Evolutionary conservation across 1,140 invertebrate genomes (phyloP), one percentile per base, ranked within the genome.

Genomic region (Plutomurus gul): DNA sequence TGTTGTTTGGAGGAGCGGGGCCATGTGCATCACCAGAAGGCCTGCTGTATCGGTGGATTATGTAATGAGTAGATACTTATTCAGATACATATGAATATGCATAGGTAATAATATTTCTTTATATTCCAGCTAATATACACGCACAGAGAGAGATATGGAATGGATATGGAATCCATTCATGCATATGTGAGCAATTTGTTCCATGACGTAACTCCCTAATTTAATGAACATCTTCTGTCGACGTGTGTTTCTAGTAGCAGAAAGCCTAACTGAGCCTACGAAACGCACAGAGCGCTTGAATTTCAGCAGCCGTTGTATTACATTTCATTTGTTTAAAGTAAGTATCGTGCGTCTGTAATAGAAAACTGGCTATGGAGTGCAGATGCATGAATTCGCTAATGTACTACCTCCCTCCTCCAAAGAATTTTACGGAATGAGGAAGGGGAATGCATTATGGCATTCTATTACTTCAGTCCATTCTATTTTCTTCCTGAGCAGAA

Each of bases 401-500:
- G n/a, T n/a, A n/a, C n/a, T n/a, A n/a, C n/a, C n/a, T n/a, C n/a
- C n/a, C n/a, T n/a, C n/a, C n/a, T n/a, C n/a, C n/a, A n/a, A n/a
- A n/a, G n/a, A n/a, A n/a, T n/a, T n/a, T n/a, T n/a, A n/a, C n/a
- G n/a, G n/a, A n/a, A n/a, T n/a, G n/a, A n/a, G n/a, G n/a, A n/a
- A n/a, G n/a, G n/a, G n/a, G n/a, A n/a, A n/a, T n/a, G n/a, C n/a
- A n/a, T n/a, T 30, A 18, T 16, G 18, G 30, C 13, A 65, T 65
- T 65, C 56, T 33, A 30, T 65, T 65, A 65, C 56, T 33, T 18
- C 27, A n/a, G 37, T 43, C 70, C 70, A 73, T 46, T 37, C 36
- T 65, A 73, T 73, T 70, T 73, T 72, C 33, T 20, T 51, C 72
- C 39, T 65, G 40, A 30, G 25, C 36, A 71, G 77, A 74, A 78